These are phyloP conservation scores for Conops quadrifasciatus DNA, from an alignment of 2,888 invertebrate species.

Conservation along the genomic window DNA sequence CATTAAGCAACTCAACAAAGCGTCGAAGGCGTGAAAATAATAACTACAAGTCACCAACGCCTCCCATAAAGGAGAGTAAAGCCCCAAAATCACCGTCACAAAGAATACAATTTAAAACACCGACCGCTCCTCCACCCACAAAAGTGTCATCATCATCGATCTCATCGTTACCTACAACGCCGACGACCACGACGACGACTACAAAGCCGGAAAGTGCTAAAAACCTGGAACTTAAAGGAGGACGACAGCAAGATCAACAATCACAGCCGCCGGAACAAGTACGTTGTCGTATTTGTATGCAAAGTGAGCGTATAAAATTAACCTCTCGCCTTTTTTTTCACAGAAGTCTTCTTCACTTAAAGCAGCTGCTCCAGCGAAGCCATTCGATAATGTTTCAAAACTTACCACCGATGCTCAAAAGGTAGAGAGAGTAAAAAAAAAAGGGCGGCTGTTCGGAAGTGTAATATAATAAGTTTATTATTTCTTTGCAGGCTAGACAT, in stretches of 20 bases:
- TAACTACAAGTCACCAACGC: not conserved
- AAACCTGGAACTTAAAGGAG: not conserved
- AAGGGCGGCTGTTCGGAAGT: not conserved
- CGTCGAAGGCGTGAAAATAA: constrained; percentile 23
- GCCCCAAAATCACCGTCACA: not conserved
- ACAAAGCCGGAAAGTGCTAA: not conserved
- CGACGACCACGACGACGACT: not conserved
- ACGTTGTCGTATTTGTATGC: no score
- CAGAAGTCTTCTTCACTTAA: constrained; percentile 18
- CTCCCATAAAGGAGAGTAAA: not conserved
- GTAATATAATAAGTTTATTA: no score
- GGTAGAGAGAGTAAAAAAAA: not conserved
- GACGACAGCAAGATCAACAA: not conserved
- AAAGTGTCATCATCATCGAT: not conserved
- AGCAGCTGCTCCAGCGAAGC: not conserved
- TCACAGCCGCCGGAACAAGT: not conserved
- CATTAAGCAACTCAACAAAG: constrained; percentile 5
- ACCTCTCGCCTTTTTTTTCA: no score
- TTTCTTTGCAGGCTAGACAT: no score
- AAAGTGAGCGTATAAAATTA: no score
- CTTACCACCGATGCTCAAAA: not conserved
- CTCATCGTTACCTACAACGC: not conserved
- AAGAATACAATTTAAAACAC: constrained; percentile 7
- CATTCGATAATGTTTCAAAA: not conserved
- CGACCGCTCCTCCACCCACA: not conserved